These are phyloP conservation scores for Clarias fuscus DNA, from an alignment of 2,797 vertebrate species.

Conservation along the genomic window DNA sequence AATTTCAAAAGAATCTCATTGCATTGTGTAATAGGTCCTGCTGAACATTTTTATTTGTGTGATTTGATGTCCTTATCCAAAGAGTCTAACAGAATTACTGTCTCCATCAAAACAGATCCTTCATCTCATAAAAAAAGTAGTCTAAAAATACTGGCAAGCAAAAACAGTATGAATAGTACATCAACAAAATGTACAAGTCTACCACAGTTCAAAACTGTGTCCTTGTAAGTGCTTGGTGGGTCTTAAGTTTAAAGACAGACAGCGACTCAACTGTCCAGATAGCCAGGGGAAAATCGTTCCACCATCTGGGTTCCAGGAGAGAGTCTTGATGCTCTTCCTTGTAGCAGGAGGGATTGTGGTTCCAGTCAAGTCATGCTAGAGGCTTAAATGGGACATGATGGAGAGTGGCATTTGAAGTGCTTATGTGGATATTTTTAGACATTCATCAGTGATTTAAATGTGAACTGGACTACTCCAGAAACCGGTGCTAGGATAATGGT, in stretches of 20 bases:
- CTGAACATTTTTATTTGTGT: conserved; percentile 8
- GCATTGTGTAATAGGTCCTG: conserved; percentile 11
- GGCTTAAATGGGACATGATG: not conserved
- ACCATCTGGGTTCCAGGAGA: conserved; percentile 7
- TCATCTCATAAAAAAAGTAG: not conserved
- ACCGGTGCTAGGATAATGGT: not conserved
- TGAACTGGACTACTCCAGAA: not conserved
- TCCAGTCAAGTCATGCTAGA: not conserved
- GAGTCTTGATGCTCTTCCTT: not conserved
- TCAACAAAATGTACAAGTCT: not conserved
- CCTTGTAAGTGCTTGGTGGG: not conserved
- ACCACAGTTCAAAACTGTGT: not conserved
- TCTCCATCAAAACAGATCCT: conserved; percentile 10
- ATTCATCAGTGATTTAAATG: not conserved
- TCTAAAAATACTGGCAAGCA: not conserved
- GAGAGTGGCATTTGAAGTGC: not conserved
- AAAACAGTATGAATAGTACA: not conserved
- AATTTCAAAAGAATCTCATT: conserved; percentile 30
- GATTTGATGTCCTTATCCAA: not conserved
- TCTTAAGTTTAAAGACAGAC: not conserved
- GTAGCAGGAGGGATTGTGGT: not conserved
- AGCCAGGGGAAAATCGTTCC: not conserved
- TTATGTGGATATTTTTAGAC: not conserved
- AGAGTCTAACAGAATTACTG: not conserved
- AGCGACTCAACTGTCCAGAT: not conserved